These are phyloP conservation scores for Gymnodraco acuticeps DNA, from an alignment of 2,797 vertebrate genomes.

Conservation along the genomic window DNA sequence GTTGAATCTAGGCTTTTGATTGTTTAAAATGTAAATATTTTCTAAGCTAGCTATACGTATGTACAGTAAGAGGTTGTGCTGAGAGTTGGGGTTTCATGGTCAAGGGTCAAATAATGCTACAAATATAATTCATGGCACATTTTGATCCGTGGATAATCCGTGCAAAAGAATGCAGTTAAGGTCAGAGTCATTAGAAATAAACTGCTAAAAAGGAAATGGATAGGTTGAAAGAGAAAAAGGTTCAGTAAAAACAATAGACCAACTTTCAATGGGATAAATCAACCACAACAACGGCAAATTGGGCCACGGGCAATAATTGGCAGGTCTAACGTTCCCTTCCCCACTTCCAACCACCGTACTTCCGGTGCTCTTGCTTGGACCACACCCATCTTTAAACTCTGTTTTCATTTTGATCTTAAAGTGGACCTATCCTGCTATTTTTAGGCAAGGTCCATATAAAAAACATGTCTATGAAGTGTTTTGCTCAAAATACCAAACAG, in stretches of 20 bases:
- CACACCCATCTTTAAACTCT: not conserved
- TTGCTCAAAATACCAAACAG: no score
- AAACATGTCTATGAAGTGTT: no score
- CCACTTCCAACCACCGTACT: not conserved
- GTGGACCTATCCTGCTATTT: not conserved
- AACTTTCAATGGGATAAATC: not conserved
- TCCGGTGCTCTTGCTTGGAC: not conserved
- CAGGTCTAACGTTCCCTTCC: not conserved
- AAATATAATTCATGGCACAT: slow-evolving; percentile 23
- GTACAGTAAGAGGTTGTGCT: slow-evolving; percentile 4
- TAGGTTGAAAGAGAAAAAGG: not conserved
- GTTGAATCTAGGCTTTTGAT: not conserved
- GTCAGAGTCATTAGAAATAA: no score
- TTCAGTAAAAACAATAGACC: not conserved
- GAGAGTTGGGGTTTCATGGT: slow-evolving; percentile 11
- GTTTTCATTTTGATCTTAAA: not conserved
- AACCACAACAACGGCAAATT: not conserved
- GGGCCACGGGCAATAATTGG: not conserved
- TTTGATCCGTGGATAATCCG: not conserved
- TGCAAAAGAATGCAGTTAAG: not conserved
- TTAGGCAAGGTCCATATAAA: no score
- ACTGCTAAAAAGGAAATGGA: not conserved
- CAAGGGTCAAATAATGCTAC: slow-evolving; percentile 5
- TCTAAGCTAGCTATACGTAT: not conserved
- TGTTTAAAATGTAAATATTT: not conserved